phyloP scores from a whole-genome alignment of 2,888 invertebrate genomes.

The Pyrocoelia pectoralis region DNA sequence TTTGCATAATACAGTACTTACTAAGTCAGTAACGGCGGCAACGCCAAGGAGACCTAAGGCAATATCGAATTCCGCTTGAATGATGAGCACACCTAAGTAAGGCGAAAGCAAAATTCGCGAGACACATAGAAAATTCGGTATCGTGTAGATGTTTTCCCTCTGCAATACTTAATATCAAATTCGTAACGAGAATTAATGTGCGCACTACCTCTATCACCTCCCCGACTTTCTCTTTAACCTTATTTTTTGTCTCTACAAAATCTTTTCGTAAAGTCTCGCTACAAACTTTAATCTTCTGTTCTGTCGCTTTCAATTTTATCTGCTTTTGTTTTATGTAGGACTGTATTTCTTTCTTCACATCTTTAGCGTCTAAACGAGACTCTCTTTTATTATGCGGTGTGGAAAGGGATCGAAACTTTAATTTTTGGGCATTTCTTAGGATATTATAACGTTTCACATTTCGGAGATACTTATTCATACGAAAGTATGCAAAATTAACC shows the following conservation, averaged over 20 bases:
- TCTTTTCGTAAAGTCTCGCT: slow-evolving; percentile 73
- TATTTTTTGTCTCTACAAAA: slow-evolving; percentile 74
- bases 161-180: slow-evolving; percentile 50
- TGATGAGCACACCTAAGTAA: slow-evolving; percentile 86
- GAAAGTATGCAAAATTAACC: neutral
- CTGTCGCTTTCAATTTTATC: slow-evolving; percentile 67
- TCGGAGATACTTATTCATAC: neutral
- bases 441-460: neutral
- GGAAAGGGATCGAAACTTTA: neutral
- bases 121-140: slow-evolving; percentile 91
- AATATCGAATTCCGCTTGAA: slow-evolving; percentile 79
- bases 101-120: slow-evolving; percentile 88
- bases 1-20: slow-evolving; percentile 56
- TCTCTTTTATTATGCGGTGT: neutral
- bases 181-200: neutral
- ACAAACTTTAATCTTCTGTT: slow-evolving; percentile 65
- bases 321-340: slow-evolving; percentile 66
- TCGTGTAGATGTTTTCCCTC: slow-evolving; percentile 89
- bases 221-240: slow-evolving; percentile 76
- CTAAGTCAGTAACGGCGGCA: slow-evolving; percentile 93
- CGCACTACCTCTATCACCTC: slow-evolving; percentile 72
- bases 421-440: slow-evolving; percentile 1
- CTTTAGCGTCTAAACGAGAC: neutral
- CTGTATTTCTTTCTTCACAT: slow-evolving; percentile 49
- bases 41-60: slow-evolving; percentile 84